Evolutionary conservation across 2,113 vertebrate species (phyloP), one percentile per base, ranked within the genome.

Genomic region (Forbesichthys agassizii): DNA sequence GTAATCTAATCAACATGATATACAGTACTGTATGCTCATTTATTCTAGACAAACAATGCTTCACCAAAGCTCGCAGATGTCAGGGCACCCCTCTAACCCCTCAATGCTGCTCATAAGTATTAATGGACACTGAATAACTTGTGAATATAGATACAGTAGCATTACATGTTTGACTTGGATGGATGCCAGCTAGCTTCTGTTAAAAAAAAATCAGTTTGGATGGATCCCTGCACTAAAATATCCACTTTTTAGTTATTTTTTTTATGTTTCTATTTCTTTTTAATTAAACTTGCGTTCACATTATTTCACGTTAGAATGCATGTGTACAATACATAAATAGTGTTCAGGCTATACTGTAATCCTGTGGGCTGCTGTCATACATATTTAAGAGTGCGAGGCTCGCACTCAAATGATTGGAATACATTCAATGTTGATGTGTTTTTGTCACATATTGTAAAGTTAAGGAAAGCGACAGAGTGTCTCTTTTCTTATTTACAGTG

Each of bases 101-200:
- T 47, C 33, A 63, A 66, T 59, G 63, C 46, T 36, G 62, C 18
- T 54, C 66, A 9, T 71, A 78, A 52, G 55, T 73, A 73, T 74
- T 87, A 68, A 75, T 81, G 69, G 18, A 48, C 53, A 65, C 14
- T 86, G 72, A 90, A 90, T 88, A 77, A 82, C 88, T 77, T 49
- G 84, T 68, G 51, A 12, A 4, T 64, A 74, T 82, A 55, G 46
- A 79, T 85, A 27, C 27, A 27, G 27, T 27, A 81, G 61, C 48
- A 53, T 66, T 56, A 77, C 46, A 68, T 76, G 60, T 75, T 72
- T 83, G 20, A 71, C 73, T 27, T 27, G 27, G 27, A 27, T 27
- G 27, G 27, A 78, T 66, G 59, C 14, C 64, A 64, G 72, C 57
- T 68, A 73, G 46, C 63, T 61, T 59, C 59, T 55, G 60, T 75